Base-by-base conservation (phyloP, 2,113 vertebrate species). In the Chloroceryle aenea region DNA sequence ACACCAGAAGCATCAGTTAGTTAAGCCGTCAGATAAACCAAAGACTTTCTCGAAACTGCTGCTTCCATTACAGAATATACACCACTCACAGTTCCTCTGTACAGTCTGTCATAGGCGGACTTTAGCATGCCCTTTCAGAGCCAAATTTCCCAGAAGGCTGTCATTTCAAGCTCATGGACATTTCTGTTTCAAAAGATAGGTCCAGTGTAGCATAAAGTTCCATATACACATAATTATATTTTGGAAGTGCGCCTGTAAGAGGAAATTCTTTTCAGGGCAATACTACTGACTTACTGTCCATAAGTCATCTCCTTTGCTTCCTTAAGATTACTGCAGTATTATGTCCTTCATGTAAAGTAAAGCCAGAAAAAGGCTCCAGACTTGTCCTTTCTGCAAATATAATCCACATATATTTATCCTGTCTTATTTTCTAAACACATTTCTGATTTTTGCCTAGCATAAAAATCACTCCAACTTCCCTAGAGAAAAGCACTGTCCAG, bases 1-100 rank as follows among this genome's bases (percentile, higher is more conserved):
- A 32, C 91, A 69, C 82, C 85, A 79, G 77, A 94, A 97, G 90
- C 74, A 10, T 86, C 77, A 79, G 74, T 92, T 89, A 56, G 59
- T 92, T 93, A 96, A 88, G 88, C 64, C 75, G 90, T 61, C 52
- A 89, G 77, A 92, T 85, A 96, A 94, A 77, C 45, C 50, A 47
- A 64, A 71, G 75, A 27, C 76, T 90, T 93, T 93, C 76, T 74
- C 59, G 80, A 75, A 75, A 40, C 62, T 74, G 56, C 34, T 78
- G 71, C 50, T 89, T 91, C 61, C 45, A 59, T 89, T 53, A 69
- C 13, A 29, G 82, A 55, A 13, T 43, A 45, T 50, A 29, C 6
- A 30, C 9, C 40, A 29, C 52, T 80, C 66, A 40, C 2, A 15
- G 15, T 71, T 76, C 25, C 27, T 32, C 25, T 45, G 13, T 48